A percentile compares a stretch with the other conserved stretches of the same genome.
These are phyloP conservation scores for Lochmaea capreae DNA, from an alignment of 2,888 invertebrate species.

Conservation along the genomic window DNA sequence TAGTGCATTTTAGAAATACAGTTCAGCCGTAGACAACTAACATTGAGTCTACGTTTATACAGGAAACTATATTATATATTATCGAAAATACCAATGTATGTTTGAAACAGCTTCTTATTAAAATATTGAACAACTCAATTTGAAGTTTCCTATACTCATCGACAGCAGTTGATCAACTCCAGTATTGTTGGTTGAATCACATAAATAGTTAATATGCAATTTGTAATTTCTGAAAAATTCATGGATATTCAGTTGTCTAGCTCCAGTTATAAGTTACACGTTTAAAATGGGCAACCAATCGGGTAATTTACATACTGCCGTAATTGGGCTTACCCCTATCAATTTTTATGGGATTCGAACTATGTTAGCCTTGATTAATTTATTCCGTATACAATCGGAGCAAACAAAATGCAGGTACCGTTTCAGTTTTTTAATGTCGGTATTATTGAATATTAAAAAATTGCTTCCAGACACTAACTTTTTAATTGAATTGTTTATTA, in stretches of 20 bases:
- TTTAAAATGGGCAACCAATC: constrained; percentile 15
- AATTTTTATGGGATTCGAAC: constrained; percentile 24
- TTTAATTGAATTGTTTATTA: no score
- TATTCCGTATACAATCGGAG: constrained; percentile 6
- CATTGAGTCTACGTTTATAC: no score
- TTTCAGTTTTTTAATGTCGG: neutral
- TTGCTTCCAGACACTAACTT: neutral
- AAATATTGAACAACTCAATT: neutral
- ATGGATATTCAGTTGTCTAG: constrained; percentile 15
- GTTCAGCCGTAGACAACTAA: no score
- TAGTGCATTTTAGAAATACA: no score
- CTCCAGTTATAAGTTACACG: constrained; percentile 22
- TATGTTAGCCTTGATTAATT: constrained; percentile 11
- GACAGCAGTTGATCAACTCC: constrained; percentile 14
- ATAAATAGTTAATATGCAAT: constrained; percentile 24
- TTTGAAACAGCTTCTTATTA: neutral
- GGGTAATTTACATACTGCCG: constrained; percentile 14
- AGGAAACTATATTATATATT: no score
- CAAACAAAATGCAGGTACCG: constrained; percentile 1
- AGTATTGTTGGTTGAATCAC: constrained; percentile 13
- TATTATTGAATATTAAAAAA: neutral
- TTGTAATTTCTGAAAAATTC: constrained; percentile 19
- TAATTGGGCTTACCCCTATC: constrained; percentile 21
- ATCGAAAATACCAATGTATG: neutral
- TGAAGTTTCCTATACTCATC: neutral